Conservation (phyloP, 1,140 invertebrate genomes). For the Microvelia longipes region DNA sequence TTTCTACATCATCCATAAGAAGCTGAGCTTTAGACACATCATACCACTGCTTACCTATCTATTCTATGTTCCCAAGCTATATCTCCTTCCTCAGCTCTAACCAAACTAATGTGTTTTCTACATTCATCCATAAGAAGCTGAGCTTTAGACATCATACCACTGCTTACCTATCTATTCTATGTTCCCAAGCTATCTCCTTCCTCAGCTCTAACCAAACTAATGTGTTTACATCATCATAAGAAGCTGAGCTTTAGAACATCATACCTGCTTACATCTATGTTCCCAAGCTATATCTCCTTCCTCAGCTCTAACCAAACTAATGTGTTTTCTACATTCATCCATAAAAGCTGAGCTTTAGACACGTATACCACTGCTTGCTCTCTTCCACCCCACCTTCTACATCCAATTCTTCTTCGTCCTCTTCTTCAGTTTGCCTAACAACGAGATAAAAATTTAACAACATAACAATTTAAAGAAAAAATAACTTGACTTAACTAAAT, state of each 20-base stretch:
- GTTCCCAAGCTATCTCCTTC: neutral
- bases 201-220: neutral
- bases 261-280: no score
- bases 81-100: no score
- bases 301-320: neutral
- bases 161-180: neutral
- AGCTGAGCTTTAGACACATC: no score
- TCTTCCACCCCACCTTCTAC: neutral
- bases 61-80: no score
- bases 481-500: no score
- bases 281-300: neutral
- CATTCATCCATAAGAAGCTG: no score
- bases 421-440: neutral
- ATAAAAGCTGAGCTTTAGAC: neutral
- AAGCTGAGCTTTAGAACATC: neutral
- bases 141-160: no score
- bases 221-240: neutral
- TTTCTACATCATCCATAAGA: no score
- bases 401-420: neutral
- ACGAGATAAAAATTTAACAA: no score
- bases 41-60: no score
- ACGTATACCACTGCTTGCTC: neutral
- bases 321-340: slow-evolving; percentile 2
- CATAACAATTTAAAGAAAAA: no score
- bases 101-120: no score